Evolutionary conservation across 2,113 vertebrate species (phyloP).

Genomic region (Hippocampus barbouri): DNA sequence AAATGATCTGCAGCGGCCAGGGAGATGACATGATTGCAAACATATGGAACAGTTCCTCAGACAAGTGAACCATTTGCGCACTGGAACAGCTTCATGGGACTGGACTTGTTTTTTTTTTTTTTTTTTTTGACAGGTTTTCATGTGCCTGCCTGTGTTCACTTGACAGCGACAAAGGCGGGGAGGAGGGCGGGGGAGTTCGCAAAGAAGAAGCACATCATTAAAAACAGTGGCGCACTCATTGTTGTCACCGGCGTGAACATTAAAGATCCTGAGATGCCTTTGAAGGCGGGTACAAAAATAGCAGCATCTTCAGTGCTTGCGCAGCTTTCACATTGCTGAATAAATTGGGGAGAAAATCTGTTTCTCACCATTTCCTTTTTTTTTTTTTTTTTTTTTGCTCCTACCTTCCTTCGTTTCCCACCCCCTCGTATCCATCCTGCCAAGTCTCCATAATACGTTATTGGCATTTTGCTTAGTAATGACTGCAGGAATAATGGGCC

Average conservation of each 20-base stretch:
- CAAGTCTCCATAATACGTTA: conserved; percentile 51
- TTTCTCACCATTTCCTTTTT: background rate
- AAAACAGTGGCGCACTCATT: conserved; percentile 18
- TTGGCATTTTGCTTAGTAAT: conserved; percentile 66
- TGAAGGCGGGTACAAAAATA: conserved; percentile 1
- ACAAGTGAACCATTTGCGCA: conserved; percentile 67
- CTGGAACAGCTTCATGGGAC: conserved; percentile 13
- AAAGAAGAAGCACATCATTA: conserved; percentile 34
- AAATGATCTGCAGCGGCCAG: conserved; percentile 66
- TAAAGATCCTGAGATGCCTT: conserved; percentile 6
- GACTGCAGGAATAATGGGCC: conserved; percentile 56
- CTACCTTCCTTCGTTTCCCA: background rate
- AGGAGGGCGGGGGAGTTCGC: background rate
- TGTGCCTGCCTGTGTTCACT: conserved; percentile 20
- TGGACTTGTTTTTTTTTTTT: background rate
- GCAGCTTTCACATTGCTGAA: background rate
- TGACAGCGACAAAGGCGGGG: conserved; percentile 1
- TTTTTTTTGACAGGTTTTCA: conserved; percentile 37
- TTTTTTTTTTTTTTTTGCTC: background rate
- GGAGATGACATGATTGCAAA: conserved; percentile 59
- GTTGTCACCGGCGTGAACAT: conserved; percentile 11
- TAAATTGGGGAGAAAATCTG: background rate
- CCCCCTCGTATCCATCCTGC: conserved; percentile 21
- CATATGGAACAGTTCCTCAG: conserved; percentile 66
- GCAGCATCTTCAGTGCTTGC: background rate